Conservation (phyloP, 1,140 invertebrate genomes). For the Drosophila arizonae region DNA sequence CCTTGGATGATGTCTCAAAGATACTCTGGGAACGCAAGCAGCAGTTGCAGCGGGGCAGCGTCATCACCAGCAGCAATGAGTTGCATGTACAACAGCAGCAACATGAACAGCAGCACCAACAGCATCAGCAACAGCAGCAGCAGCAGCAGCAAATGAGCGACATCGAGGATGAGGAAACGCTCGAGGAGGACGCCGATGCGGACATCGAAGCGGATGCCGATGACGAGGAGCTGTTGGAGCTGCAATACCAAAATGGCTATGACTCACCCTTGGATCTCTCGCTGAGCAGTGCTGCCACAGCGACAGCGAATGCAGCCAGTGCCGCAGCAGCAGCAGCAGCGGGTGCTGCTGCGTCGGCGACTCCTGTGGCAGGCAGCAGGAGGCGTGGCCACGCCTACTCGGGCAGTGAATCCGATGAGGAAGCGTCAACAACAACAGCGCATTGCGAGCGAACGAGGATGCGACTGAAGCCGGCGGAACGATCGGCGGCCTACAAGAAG, state of each 20-base stretch:
- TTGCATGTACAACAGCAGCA: constrained; percentile 36
- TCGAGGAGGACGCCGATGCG: constrained; percentile 63
- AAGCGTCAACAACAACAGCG: constrained; percentile 89
- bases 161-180: constrained; percentile 68
- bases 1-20: constrained; percentile 68
- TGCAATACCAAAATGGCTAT: constrained; percentile 78
- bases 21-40: constrained; percentile 74
- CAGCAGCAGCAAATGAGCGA: constrained; percentile 58
- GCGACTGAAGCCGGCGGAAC: constrained; percentile 83
- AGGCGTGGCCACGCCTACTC: constrained; percentile 85
- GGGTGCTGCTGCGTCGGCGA: constrained; percentile 5
- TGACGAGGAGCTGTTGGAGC: constrained; percentile 60
- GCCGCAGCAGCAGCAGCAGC: constrained; percentile 32
- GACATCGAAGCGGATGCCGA: constrained; percentile 64
- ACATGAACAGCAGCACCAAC: constrained; percentile 24
- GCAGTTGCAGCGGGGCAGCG: constrained; percentile 69
- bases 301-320: constrained; percentile 21
- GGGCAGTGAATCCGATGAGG: constrained; percentile 90
- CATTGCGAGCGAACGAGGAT: constrained; percentile 67
- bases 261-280: constrained; percentile 86
- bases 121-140: constrained; percentile 23
- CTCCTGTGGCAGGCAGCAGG: constrained; percentile 30
- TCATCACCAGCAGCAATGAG: constrained; percentile 65
- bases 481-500: constrained; percentile 92
- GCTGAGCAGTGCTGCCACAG: constrained; percentile 77